These are phyloP conservation scores for Chelon auratus DNA, from an alignment of 2,797 vertebrate genomes.

Conservation along the genomic window DNA sequence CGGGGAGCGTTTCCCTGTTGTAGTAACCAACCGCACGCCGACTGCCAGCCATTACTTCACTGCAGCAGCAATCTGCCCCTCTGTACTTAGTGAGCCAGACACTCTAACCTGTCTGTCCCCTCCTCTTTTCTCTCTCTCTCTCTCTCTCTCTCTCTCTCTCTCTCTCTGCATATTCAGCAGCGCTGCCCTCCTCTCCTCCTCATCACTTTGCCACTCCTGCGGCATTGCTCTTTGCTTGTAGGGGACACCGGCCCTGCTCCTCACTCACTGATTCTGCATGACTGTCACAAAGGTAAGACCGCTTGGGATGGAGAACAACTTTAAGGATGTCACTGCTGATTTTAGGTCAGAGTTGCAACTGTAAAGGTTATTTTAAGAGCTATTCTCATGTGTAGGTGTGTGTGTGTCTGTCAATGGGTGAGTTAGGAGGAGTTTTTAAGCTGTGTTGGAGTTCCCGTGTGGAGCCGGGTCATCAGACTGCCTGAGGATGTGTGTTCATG, in stretches of 20 bases:
- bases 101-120: conserved; percentile 77
- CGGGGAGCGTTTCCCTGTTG: conserved; percentile 78
- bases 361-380: conserved; percentile 21
- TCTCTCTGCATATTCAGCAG: conserved; percentile 71
- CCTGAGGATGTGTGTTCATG: conserved; percentile 27
- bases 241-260: conserved; percentile 80
- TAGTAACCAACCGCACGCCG: conserved; percentile 76
- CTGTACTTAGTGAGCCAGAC: conserved; percentile 75
- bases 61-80: conserved; percentile 80
- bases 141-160: conserved; percentile 26
- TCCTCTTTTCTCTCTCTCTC: conserved; percentile 64
- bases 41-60: conserved; percentile 80
- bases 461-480: conserved; percentile 32
- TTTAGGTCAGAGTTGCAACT: neutral
- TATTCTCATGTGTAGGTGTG: neutral
- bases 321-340: conserved; percentile 16
- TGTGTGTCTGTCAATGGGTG: conserved; percentile 6
- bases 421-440: conserved; percentile 45
- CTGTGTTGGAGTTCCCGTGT: conserved; percentile 34
- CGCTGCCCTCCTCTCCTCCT: conserved; percentile 74
- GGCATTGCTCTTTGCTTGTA: conserved; percentile 76
- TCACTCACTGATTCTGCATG: conserved; percentile 90
- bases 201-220: conserved; percentile 78
- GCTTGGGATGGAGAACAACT: conserved; percentile 35
- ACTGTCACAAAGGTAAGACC: conserved; percentile 94